Evolutionary conservation across 2,113 vertebrate genomes (phyloP).

Genomic region (Phalacrocorax brasilianus): DNA sequence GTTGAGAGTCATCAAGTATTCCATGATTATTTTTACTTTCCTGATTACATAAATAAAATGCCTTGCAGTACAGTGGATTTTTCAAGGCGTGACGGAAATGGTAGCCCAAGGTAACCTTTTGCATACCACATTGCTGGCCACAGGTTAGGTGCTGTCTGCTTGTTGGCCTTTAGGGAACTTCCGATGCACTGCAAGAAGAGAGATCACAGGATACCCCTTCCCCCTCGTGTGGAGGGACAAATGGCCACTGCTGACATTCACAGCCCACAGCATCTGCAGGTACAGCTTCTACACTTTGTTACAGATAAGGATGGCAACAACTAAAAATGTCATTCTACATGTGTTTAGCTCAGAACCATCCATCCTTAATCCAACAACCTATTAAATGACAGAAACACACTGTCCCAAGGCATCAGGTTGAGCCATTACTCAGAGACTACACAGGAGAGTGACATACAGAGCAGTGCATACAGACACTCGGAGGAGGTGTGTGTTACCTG

Average conservation of each 20-base stretch:
- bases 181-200: not conserved
- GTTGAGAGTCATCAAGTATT: not conserved
- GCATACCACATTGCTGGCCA: not conserved
- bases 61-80: not conserved
- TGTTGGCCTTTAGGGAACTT: not conserved
- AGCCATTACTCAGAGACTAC: not conserved
- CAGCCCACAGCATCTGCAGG: not conserved
- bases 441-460: not conserved
- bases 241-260: not conserved
- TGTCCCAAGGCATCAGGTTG: not conserved
- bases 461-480: accelerated
- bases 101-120: not conserved
- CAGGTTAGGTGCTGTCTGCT: too few relatives aligned
- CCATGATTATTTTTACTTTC: not conserved
- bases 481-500: not conserved
- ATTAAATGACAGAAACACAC: not conserved
- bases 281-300: not conserved
- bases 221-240: not conserved
- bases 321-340: too few relatives aligned
- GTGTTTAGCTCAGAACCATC: not conserved
- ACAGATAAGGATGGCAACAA: not conserved
- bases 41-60: not conserved
- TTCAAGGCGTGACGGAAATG: not conserved
- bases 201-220: not conserved
- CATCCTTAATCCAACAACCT: not conserved